Percentiles rank a stretch among this genome's conserved stretches.
Conservation (phyloP, 2,888 invertebrate genomes). For the Melikaiella ostensackeni region DNA sequence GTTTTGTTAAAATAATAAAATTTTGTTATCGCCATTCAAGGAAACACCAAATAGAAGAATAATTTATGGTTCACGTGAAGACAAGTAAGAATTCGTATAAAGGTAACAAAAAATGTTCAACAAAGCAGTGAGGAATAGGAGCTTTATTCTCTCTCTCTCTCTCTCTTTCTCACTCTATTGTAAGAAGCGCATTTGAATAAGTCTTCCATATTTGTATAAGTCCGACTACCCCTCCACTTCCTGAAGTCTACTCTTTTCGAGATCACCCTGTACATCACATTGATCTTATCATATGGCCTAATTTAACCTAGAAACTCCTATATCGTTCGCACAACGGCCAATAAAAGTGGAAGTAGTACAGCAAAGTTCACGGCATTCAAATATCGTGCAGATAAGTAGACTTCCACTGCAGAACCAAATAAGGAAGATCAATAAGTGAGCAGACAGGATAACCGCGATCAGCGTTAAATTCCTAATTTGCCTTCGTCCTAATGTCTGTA, state of each 20-base stretch:
- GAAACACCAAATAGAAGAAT: too few species aligned
- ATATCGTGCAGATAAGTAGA: conserved; percentile 34
- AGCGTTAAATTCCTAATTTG: not conserved
- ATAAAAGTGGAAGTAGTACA: conserved; percentile 36
- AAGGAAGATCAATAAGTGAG: conserved; percentile 8
- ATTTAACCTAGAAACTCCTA: conserved; percentile 30
- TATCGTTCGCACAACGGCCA: conserved; percentile 18
- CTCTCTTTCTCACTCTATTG: not conserved
- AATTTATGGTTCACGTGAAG: too few species aligned
- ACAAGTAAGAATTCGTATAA: not conserved
- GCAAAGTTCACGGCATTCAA: conserved; percentile 31
- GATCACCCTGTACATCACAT: not conserved
- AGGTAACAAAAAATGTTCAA: not conserved
- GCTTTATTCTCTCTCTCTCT: not conserved
- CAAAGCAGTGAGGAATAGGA: not conserved
- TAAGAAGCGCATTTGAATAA: not conserved
- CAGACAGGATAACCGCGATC: conserved; percentile 1
- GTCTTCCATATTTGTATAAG: not conserved
- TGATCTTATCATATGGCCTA: not conserved
- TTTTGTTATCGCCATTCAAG: too few species aligned
- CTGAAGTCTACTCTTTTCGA: not conserved
- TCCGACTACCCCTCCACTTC: not conserved
- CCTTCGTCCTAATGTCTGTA: not conserved
- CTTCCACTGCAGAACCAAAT: conserved; percentile 19
- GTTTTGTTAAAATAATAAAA: too few species aligned